These are phyloP conservation scores for Xenops minutus DNA, from an alignment of 2,797 vertebrate species.

Conservation along the genomic window DNA sequence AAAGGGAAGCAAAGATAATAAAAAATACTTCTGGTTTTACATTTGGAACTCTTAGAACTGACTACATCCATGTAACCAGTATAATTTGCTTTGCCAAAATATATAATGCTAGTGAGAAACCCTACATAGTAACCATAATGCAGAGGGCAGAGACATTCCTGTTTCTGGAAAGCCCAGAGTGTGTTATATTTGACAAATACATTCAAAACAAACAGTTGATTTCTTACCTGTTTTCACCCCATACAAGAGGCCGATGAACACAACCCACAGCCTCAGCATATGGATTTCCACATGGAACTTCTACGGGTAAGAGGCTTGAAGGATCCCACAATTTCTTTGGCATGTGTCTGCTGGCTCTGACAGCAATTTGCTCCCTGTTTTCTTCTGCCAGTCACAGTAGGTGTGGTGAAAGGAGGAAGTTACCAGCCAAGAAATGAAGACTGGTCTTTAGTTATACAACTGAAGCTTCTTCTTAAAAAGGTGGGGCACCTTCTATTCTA, in stretches of 20 bases:
- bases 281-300: conserved; percentile 14
- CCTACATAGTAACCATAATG: background rate
- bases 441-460: conserved; percentile 15
- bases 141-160: background rate
- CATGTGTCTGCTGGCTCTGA: background rate
- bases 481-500: conserved; percentile 40
- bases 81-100: background rate
- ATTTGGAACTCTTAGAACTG: background rate
- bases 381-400: background rate
- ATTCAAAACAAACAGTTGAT: background rate
- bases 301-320: background rate
- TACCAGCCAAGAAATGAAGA: conserved; percentile 14
- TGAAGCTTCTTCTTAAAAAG: conserved; percentile 63
- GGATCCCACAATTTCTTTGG: background rate
- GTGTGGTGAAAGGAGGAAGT: conserved; percentile 73
- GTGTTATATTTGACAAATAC: background rate
- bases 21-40: conserved; percentile 25
- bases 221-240: conserved; percentile 71
- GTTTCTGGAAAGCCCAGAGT: background rate
- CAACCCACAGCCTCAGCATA: conserved; percentile 52
- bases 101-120: background rate
- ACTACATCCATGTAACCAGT: background rate
- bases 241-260: conserved; percentile 49
- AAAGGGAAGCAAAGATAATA: conserved; percentile 13
- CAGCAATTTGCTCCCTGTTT: background rate